Percentiles rank a stretch among this genome's conserved stretches.
Conservation (phyloP, 2,888 invertebrate genomes). For the Pristionchus entomophagus region DNA sequence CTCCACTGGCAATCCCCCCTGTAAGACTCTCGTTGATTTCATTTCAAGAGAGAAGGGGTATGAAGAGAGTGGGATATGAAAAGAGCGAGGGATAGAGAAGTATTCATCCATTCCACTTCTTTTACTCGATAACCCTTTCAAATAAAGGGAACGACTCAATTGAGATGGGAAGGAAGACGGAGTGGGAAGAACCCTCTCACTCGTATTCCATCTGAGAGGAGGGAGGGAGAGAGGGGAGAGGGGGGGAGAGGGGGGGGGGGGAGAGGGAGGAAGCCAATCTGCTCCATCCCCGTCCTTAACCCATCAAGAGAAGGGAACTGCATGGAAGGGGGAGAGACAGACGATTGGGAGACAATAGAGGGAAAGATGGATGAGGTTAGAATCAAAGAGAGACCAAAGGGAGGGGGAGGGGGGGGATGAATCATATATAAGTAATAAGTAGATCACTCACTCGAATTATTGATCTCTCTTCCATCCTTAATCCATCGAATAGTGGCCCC, state of each 20-base stretch:
- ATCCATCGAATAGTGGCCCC: neutral
- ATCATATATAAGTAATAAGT: too few relatives aligned
- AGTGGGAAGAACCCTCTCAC: constrained; percentile 52
- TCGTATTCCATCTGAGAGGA: constrained; percentile 84
- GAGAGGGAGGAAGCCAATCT: too few relatives aligned
- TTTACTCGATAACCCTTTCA: too few relatives aligned
- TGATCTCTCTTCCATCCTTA: neutral
- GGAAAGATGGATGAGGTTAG: neutral
- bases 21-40: too few relatives aligned
- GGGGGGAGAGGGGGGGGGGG: too few relatives aligned
- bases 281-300: constrained; percentile 75
- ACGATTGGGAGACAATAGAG: constrained; percentile 72
- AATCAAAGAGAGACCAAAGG: constrained; percentile 18
- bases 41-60: too few relatives aligned
- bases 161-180: neutral
- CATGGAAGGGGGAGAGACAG: neutral
- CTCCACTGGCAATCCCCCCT: too few relatives aligned
- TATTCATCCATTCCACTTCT: too few relatives aligned
- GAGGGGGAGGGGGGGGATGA: neutral
- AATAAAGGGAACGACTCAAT: too few relatives aligned
- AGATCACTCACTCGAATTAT: neutral
- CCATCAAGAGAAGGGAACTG: neutral
- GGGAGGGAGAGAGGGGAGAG: too few relatives aligned
- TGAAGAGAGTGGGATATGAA: too few relatives aligned
- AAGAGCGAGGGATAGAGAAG: too few relatives aligned